Conservation (phyloP, 2,888 invertebrate genomes). For the Perithous albicinctus region DNA sequence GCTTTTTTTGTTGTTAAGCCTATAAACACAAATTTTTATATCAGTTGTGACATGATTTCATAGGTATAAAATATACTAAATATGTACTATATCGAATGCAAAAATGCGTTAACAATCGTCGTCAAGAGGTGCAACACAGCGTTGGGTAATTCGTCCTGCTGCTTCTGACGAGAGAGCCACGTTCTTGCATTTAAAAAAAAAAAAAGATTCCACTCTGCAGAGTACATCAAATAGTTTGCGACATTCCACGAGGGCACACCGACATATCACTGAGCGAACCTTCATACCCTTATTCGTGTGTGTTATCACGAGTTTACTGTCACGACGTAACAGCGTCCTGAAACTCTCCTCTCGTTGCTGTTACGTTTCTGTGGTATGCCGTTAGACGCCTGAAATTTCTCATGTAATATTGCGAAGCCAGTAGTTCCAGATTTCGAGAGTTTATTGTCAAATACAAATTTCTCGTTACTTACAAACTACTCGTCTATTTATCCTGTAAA, state of each 20-base stretch:
- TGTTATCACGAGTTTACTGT: slow-evolving; percentile 55
- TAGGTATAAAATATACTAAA: no score
- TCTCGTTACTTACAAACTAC: neutral
- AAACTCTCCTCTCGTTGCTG: neutral
- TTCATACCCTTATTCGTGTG: slow-evolving; percentile 39
- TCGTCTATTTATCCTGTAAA: no score
- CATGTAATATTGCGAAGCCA: neutral
- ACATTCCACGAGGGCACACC: slow-evolving; percentile 36
- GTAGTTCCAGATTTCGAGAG: slow-evolving; percentile 11
- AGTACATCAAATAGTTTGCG: slow-evolving; percentile 44
- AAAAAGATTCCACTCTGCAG: neutral
- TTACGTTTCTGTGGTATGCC: slow-evolving; percentile 43
- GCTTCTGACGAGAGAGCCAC: neutral
- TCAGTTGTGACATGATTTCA: no score
- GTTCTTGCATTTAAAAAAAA: slow-evolving; percentile 8
- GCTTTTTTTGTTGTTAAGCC: no score
- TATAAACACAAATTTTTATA: no score
- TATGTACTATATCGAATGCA: neutral
- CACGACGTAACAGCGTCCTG: slow-evolving; percentile 34
- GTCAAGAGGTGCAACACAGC: slow-evolving; percentile 4
- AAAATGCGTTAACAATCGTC: slow-evolving; percentile 20
- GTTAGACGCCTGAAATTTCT: slow-evolving; percentile 33
- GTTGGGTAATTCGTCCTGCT: slow-evolving; percentile 11
- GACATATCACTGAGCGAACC: slow-evolving; percentile 4
- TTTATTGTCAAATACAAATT: slow-evolving; percentile 47